Percentiles rank a stretch among this genome's conserved stretches.
These are phyloP conservation scores for Acromyrmex echinatior DNA, from an alignment of 1,140 invertebrate species.

Conservation along the genomic window DNA sequence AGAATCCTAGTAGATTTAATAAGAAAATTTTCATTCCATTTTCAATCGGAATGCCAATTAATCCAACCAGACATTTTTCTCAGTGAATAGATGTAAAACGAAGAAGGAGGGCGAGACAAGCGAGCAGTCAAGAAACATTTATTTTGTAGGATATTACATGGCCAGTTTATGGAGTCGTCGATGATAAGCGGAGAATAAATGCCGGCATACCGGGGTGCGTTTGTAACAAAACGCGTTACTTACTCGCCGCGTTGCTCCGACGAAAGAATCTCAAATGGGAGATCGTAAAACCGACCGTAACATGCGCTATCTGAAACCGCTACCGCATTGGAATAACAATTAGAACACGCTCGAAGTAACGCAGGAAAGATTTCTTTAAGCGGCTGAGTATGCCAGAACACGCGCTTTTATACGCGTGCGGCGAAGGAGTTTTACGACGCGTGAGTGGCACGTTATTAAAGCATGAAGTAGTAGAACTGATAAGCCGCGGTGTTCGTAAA, in stretches of 20 bases:
- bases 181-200: slow-evolving; percentile 33
- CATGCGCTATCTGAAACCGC: slow-evolving; percentile 49
- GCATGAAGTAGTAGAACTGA: slow-evolving; percentile 16
- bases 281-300: slow-evolving; percentile 57
- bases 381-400: neutral
- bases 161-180: slow-evolving; percentile 24
- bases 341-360: slow-evolving; percentile 52
- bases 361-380: slow-evolving; percentile 17
- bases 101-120: neutral
- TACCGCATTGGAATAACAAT: slow-evolving; percentile 51
- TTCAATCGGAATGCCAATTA: no score
- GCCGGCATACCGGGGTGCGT: neutral
- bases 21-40: no score
- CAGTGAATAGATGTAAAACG: neutral
- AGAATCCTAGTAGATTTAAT: no score
- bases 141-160: neutral
- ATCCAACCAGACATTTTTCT: no score
- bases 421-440: slow-evolving; percentile 42
- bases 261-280: slow-evolving; percentile 32
- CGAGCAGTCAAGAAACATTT: slow-evolving; percentile 1
- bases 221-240: slow-evolving; percentile 15
- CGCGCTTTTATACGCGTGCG: slow-evolving; percentile 28
- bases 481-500: slow-evolving; percentile 25
- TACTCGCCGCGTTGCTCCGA: slow-evolving; percentile 12
- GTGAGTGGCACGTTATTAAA: slow-evolving; percentile 27